A percentile compares a stretch with the other conserved stretches of the same genome.
Conservation (phyloP, 2,888 invertebrate genomes). For the Agrenia bidenticulata region DNA sequence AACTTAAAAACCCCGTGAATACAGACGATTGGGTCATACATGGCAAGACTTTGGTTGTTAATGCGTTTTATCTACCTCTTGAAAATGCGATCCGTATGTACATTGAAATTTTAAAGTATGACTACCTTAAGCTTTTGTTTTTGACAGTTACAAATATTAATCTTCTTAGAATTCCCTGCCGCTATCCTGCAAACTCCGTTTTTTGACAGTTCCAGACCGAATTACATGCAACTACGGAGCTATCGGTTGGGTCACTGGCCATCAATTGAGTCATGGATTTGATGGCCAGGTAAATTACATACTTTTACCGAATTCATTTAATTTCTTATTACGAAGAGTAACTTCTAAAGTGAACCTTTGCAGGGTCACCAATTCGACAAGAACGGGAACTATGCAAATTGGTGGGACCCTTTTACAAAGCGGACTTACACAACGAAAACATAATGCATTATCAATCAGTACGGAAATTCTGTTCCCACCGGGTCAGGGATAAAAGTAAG, state of each 20-base stretch:
- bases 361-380: slow-evolving; percentile 62
- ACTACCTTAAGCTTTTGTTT: too few relatives aligned
- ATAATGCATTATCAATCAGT: slow-evolving; percentile 60
- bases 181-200: slow-evolving; percentile 65
- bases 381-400: slow-evolving; percentile 59
- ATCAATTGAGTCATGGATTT: slow-evolving; percentile 56
- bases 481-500: slow-evolving; percentile 55
- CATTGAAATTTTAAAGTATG: too few relatives aligned
- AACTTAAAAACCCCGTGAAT: slow-evolving; percentile 49
- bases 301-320: too few relatives aligned
- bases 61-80: slow-evolving; percentile 54
- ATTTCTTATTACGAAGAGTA: too few relatives aligned
- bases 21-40: slow-evolving; percentile 52
- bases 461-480: slow-evolving; percentile 57
- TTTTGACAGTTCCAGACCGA: slow-evolving; percentile 58
- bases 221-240: slow-evolving; percentile 56
- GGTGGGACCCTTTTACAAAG: slow-evolving; percentile 60
- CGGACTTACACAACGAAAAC: slow-evolving; percentile 57
- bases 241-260: slow-evolving; percentile 56
- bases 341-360: too few relatives aligned
- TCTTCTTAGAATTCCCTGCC: slow-evolving; percentile 76
- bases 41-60: slow-evolving; percentile 53
- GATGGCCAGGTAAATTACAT: slow-evolving; percentile 51
- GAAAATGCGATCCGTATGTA: slow-evolving; percentile 54
- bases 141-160: too few relatives aligned